A percentile compares a stretch with the other conserved stretches of the same genome.
phyloP scores from a whole-genome alignment of 2,888 invertebrate species.

The Leucophora obtusa region DNA sequence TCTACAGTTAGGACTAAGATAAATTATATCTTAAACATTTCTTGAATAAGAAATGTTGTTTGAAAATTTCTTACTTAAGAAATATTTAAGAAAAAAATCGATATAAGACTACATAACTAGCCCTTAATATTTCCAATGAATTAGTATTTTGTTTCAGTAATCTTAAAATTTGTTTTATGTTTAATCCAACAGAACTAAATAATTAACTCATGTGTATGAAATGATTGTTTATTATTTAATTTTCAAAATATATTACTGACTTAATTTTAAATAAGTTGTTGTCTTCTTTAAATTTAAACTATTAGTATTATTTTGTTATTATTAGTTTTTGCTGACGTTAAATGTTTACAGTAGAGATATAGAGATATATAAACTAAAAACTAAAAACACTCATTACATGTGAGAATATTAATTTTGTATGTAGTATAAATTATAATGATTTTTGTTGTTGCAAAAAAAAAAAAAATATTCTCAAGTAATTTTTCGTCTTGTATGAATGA shows the following conservation, averaged over 20 bases:
- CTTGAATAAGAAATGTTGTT: no score
- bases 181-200: background rate
- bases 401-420: background rate
- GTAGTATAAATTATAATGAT: background rate
- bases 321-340: constrained; percentile 16
- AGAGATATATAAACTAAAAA: background rate
- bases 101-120: no score
- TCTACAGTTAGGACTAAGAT: no score
- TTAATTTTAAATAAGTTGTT: constrained; percentile 10
- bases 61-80: no score
- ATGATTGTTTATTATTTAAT: constrained; percentile 13
- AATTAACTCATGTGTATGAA: constrained; percentile 1
- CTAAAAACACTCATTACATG: constrained; percentile 6
- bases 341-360: constrained; percentile 1
- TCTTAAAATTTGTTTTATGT: no score
- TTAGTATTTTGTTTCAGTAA: no score
- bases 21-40: no score
- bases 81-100: no score
- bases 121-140: no score
- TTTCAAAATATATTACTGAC: background rate
- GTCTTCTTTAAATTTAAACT: constrained; percentile 1
- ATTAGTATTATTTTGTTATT: background rate
- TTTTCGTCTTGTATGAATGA: background rate
- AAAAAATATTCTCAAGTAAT: background rate
- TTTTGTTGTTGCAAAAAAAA: background rate